A percentile compares a stretch with the other conserved stretches of the same genome.
Evolutionary conservation across 1,140 invertebrate genomes (phyloP).

Genomic region (Gonioctena quinquepunctata): DNA sequence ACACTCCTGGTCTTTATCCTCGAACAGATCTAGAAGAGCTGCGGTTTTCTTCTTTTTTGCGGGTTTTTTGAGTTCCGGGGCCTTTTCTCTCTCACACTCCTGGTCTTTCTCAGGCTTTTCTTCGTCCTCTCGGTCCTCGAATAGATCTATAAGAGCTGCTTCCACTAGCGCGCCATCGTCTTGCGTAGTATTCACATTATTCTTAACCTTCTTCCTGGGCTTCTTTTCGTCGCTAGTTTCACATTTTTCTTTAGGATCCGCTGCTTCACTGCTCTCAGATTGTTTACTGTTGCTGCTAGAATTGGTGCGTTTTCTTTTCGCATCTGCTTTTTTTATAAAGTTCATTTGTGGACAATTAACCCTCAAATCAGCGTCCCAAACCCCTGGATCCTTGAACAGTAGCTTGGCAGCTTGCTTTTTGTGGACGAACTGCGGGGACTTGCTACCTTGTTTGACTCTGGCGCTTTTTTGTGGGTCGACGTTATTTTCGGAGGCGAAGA

Average conservation of each 20-base stretch:
- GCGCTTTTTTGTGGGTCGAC: slow-evolving; percentile 17
- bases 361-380: slow-evolving; percentile 23
- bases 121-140: not conserved
- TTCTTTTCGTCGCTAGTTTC: not conserved
- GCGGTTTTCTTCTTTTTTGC: too few species aligned
- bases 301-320: not conserved
- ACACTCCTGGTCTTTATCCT: not conserved
- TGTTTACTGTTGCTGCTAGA: not conserved
- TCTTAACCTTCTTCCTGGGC: not conserved
- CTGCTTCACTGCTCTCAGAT: not conserved
- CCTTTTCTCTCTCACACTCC: not conserved
- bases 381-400: slow-evolving; percentile 1
- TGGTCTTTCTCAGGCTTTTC: not conserved
- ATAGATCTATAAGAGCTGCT: not conserved
- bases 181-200: slow-evolving; percentile 1
- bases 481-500: slow-evolving; percentile 35
- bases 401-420: slow-evolving; percentile 29
- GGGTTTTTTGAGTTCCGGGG: too few species aligned
- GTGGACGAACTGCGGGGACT: not conserved
- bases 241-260: not conserved
- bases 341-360: not conserved
- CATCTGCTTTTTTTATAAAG: not conserved
- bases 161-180: slow-evolving; percentile 4
- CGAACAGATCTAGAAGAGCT: too few species aligned
- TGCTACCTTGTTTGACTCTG: not conserved